phyloP scores from a whole-genome alignment of 1,140 invertebrate species.

The Gryllus bimaculatus region DNA sequence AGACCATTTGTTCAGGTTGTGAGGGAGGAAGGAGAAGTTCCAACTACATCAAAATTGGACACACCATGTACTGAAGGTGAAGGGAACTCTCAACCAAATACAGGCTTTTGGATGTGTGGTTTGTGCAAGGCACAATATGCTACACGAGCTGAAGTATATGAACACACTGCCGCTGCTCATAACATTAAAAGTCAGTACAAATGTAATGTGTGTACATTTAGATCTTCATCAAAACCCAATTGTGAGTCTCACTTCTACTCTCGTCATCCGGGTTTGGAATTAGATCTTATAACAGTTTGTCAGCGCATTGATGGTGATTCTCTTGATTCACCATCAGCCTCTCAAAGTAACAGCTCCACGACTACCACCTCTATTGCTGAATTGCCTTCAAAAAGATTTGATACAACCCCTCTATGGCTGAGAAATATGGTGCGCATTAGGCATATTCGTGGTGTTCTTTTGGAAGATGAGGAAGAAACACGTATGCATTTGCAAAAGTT shows the following conservation, averaged over 20 bases:
- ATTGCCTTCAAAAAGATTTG: slow-evolving; percentile 30
- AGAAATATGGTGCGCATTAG: slow-evolving; percentile 42
- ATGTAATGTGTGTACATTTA: slow-evolving; percentile 50
- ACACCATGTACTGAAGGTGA: slow-evolving; percentile 20
- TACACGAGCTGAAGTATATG: slow-evolving; percentile 46
- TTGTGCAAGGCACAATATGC: slow-evolving; percentile 51
- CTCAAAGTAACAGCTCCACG: neutral
- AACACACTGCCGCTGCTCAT: slow-evolving; percentile 46
- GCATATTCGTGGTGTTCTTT: slow-evolving; percentile 49
- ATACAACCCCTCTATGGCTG: slow-evolving; percentile 50
- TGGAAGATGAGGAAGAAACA: slow-evolving; percentile 35
- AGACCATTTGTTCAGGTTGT: slow-evolving; percentile 37
- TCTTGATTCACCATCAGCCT: neutral
- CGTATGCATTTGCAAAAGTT: slow-evolving; percentile 12
- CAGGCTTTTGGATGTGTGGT: slow-evolving; percentile 59
- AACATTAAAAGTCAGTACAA: slow-evolving; percentile 55
- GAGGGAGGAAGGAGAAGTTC: slow-evolving; percentile 23
- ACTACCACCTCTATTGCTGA: slow-evolving; percentile 12
- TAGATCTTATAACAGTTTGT: slow-evolving; percentile 7
- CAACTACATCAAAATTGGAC: slow-evolving; percentile 22
- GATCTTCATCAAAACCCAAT: slow-evolving; percentile 41
- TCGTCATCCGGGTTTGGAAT: slow-evolving; percentile 34
- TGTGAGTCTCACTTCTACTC: slow-evolving; percentile 46
- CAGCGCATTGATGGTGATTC: neutral
- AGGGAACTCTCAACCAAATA: slow-evolving; percentile 25